Evolutionary conservation across 2,888 invertebrate genomes (phyloP).

Genomic region (Nowickia ferox): DNA sequence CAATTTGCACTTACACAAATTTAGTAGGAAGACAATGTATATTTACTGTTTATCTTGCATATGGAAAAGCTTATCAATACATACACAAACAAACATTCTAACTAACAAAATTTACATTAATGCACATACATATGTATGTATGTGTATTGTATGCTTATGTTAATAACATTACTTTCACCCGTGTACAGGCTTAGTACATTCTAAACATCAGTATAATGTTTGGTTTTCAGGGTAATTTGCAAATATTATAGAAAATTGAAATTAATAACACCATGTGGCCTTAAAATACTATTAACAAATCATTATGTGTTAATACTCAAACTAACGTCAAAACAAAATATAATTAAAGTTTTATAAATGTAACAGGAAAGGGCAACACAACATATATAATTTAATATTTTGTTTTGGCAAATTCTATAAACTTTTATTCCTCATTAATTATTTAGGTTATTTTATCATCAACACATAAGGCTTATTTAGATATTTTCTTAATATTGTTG

Average conservation of each 20-base stretch:
- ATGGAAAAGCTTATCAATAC: background rate
- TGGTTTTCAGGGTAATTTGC: constrained; percentile 53
- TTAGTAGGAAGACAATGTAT: constrained; percentile 12
- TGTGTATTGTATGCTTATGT: constrained; percentile 12
- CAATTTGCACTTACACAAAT: constrained; percentile 56
- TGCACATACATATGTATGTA: background rate
- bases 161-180: constrained; percentile 18
- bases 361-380: background rate
- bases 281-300: constrained; percentile 65
- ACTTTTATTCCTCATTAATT: constrained; percentile 5
- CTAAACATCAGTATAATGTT: constrained; percentile 27
- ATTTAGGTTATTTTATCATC: constrained; percentile 10
- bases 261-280: constrained; percentile 69
- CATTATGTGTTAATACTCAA: constrained; percentile 51
- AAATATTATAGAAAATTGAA: constrained; percentile 63
- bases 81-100: background rate
- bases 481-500: background rate
- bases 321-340: constrained; percentile 22
- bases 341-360: constrained; percentile 41
- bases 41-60: constrained; percentile 18
- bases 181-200: background rate
- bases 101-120: background rate
- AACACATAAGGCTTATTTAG: background rate
- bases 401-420: background rate
- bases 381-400: background rate